Evolutionary conservation across 2,113 vertebrate genomes (phyloP), one percentile per base, ranked within the genome.

Genomic region (Halcyon senegalensis): DNA sequence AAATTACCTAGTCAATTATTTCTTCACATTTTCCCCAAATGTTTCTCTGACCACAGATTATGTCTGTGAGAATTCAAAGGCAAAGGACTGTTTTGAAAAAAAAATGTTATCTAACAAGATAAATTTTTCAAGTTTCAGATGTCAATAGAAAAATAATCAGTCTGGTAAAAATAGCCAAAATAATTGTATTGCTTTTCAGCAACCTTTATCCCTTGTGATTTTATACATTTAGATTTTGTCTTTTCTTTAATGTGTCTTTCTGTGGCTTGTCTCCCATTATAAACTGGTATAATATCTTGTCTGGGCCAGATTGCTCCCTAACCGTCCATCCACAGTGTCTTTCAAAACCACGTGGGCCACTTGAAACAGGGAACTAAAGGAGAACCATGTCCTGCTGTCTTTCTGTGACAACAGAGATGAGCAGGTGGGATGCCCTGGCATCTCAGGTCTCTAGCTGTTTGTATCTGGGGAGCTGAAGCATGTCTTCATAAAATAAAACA

Each of bases 281-380:
- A 31, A 55, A 43, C 21, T 31, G 63, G 9, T 62, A 27, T 25
- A 33, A 78, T 62, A 27, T 80, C 41, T 44, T 72, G 28, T 28
- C n/a, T 69, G 56, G 53, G n/a, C 12, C 51, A 83, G 41, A 3
- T 11, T 86, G 21, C 51, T 90, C 75, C 8, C n/a, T 62, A 63
- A 37, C 21, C 15, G 10, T 2, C 17, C 0, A 0, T 5, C 1
- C 11, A 24, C 13, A 10, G 51, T 30, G 50, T 31, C 46, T 67
- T 81, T 63, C 44, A 39, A 30, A 69, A 10, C 21, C 14, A 12
- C 13, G 76, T 74, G 31, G 12, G 25, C 31, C 10, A 44, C 3
- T 5, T 41, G 25, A n/a, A 75, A 33, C 5, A 7, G 25, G 10
- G 21, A 23, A 33, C 10, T 9, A 55, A 9, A 68, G 55, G 23